Conservation (phyloP, 2,888 invertebrate species). For the Lycophotia porphyrea region DNA sequence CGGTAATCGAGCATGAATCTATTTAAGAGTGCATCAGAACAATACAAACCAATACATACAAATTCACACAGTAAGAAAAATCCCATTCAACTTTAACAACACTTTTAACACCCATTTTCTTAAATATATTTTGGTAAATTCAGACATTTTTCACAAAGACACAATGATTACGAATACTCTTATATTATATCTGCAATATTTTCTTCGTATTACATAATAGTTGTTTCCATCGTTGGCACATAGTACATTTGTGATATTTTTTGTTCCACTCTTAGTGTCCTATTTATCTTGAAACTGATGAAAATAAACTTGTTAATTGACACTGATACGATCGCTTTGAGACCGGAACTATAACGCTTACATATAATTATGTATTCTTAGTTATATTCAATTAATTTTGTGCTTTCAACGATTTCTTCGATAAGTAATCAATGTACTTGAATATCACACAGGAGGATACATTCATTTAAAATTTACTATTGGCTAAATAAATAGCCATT, state of each 20-base stretch:
- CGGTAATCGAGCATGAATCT: conserved; percentile 27
- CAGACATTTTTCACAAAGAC: conserved; percentile 70
- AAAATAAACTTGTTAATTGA: conserved; percentile 63
- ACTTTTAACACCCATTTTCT: conserved; percentile 58
- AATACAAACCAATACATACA: conserved; percentile 40
- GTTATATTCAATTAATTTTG: conserved; percentile 49
- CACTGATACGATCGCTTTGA: conserved; percentile 55
- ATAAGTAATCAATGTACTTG: conserved; percentile 54
- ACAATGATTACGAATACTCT: conserved; percentile 66
- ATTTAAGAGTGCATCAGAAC: conserved; percentile 35
- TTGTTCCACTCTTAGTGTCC: conserved; percentile 36
- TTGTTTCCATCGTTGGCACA: conserved; percentile 66
- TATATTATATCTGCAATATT: conserved; percentile 57
- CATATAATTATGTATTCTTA: conserved; percentile 45
- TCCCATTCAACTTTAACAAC: conserved; percentile 56
- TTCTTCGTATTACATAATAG: conserved; percentile 44
- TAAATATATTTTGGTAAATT: conserved; percentile 67
- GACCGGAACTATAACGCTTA: conserved; percentile 48
- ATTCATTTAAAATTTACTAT: conserved; percentile 44
- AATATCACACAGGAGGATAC: conserved; percentile 53
- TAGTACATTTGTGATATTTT: conserved; percentile 44
- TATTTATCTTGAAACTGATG: conserved; percentile 48
- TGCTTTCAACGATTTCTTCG: conserved; percentile 55
- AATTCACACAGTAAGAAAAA: conserved; percentile 49
- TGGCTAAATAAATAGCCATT: conserved; percentile 45